phyloP scores from a whole-genome alignment of 2,888 invertebrate species.

The Terebella lapidaria region DNA sequence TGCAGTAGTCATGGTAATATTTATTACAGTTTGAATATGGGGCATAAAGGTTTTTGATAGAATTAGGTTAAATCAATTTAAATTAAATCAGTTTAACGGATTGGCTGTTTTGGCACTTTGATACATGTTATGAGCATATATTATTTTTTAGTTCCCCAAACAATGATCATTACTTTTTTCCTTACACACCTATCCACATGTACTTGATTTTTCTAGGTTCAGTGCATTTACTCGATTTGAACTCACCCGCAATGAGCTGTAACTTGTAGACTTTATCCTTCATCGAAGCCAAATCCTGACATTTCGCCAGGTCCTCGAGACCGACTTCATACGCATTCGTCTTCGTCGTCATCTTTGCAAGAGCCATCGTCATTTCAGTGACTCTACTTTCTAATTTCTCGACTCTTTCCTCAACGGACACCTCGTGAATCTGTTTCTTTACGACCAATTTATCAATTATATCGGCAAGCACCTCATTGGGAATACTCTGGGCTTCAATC shows the following conservation, averaged over 20 bases:
- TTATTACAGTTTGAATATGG: too few species aligned
- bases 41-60: too few species aligned
- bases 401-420: conserved; percentile 33
- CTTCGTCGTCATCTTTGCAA: conserved; percentile 38
- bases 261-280: conserved; percentile 32
- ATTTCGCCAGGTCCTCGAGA: conserved; percentile 33
- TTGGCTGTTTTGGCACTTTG: too few species aligned
- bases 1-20: too few species aligned
- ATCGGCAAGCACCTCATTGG: not conserved
- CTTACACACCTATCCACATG: too few species aligned
- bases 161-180: too few species aligned
- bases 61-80: too few species aligned
- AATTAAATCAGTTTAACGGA: too few species aligned
- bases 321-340: conserved; percentile 39
- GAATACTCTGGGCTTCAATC: not conserved
- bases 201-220: too few species aligned
- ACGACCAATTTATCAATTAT: conserved; percentile 7
- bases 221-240: too few species aligned
- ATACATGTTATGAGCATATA: too few species aligned
- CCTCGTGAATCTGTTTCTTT: conserved; percentile 5
- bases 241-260: conserved; percentile 37
- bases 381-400: conserved; percentile 48
- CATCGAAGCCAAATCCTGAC: conserved; percentile 28
- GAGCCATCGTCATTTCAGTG: conserved; percentile 39
- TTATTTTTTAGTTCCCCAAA: too few species aligned